Conservation (phyloP, 64 coral and sea anemone genomes). For the Stichodactyla helianthus region DNA sequence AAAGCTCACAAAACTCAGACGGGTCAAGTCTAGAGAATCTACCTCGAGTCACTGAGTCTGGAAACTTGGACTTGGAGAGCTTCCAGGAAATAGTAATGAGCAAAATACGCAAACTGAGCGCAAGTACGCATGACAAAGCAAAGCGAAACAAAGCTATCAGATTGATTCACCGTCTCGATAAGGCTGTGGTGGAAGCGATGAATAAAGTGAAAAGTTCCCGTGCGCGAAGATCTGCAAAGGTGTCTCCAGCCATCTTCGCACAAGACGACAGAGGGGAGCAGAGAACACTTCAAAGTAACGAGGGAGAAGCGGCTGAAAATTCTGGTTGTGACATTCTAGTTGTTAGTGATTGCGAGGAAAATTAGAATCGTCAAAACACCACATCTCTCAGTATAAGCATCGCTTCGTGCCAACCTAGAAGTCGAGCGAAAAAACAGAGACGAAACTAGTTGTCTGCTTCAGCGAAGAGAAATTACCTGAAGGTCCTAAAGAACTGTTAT, state of each 20-base stretch:
- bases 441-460: too few species aligned
- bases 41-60: not conserved
- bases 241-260: not conserved
- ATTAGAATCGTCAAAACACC: not conserved
- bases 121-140: not conserved
- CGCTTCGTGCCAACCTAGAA: too few species aligned
- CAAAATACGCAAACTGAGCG: not conserved
- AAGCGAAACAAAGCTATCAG: not conserved
- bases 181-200: not conserved
- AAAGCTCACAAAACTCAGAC: not conserved
- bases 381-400: too few species aligned
- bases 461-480: too few species aligned
- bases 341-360: not conserved
- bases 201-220: not conserved
- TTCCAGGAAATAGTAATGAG: not conserved
- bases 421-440: too few species aligned
- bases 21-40: not conserved
- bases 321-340: not conserved
- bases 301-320: not conserved
- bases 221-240: not conserved
- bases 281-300: not conserved
- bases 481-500: too few species aligned
- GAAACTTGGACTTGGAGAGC: conserved; percentile 14
- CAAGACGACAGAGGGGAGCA: not conserved
- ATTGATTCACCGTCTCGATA: not conserved